Evolutionary conservation across 2,797 vertebrate genomes (phyloP).

Genomic region (Pangasius krempfi): DNA sequence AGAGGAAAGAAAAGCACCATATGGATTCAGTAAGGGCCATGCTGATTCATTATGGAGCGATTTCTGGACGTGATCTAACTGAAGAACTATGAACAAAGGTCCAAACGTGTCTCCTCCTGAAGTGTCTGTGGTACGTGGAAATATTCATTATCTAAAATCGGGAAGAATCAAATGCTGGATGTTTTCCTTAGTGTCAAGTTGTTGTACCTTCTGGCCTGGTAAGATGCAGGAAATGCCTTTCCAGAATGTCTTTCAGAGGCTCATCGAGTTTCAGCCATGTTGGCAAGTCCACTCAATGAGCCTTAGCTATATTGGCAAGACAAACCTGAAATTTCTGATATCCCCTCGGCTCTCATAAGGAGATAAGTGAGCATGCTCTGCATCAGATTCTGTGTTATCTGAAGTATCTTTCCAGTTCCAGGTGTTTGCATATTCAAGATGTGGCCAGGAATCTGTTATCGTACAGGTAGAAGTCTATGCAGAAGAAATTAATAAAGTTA

Average conservation of each 20-base stretch:
- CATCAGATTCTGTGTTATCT: background rate
- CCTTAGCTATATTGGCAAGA: conserved; percentile 14
- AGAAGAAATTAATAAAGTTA: background rate
- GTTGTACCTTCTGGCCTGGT: conserved; percentile 11
- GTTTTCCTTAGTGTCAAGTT: conserved; percentile 2
- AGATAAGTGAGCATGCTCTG: background rate
- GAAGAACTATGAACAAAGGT: background rate
- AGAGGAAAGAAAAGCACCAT: conserved; percentile 5
- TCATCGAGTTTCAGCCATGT: conserved; percentile 11
- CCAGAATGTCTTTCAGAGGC: conserved; percentile 19
- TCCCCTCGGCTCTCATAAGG: background rate
- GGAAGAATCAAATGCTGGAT: conserved; percentile 3
- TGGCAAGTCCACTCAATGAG: conserved; percentile 11
- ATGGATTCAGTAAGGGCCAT: background rate
- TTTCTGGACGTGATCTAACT: background rate
- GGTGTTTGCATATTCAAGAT: conserved; percentile 12
- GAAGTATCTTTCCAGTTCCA: conserved; percentile 4
- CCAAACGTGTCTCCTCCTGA: background rate
- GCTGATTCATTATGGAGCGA: background rate
- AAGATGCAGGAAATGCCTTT: conserved; percentile 9
- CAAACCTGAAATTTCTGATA: background rate
- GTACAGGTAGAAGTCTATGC: background rate
- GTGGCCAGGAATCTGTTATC: conserved; percentile 4
- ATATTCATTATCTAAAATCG: conserved; percentile 8
- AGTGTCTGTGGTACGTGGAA: background rate